A percentile compares a stretch with the other conserved stretches of the same genome.
These are phyloP conservation scores for Zeuzera pyrina DNA, from an alignment of 2,888 invertebrate genomes.

Conservation along the genomic window DNA sequence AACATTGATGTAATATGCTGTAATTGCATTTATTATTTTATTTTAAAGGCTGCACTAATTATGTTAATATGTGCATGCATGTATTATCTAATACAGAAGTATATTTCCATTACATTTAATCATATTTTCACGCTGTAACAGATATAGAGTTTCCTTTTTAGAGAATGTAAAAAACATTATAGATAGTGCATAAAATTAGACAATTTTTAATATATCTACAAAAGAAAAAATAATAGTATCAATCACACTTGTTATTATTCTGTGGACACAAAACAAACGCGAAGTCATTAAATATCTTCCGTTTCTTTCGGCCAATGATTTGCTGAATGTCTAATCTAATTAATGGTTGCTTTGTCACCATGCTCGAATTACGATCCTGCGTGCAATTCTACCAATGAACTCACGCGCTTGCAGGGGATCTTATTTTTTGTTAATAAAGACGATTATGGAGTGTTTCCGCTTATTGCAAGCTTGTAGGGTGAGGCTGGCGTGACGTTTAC, in stretches of 20 bases:
- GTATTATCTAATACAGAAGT: too few species aligned
- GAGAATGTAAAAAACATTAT: not conserved
- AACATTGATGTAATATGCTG: too few species aligned
- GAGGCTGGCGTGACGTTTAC: conserved; percentile 45
- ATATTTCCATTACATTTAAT: too few species aligned
- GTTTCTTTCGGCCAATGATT: conserved; percentile 38
- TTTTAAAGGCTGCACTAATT: too few species aligned
- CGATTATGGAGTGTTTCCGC: conserved; percentile 16
- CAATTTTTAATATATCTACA: not conserved
- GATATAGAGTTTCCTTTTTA: too few species aligned
- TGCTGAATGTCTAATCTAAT: conserved; percentile 47
- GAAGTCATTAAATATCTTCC: conserved; percentile 30
- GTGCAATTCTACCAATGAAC: conserved; percentile 21
- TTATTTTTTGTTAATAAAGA: conserved; percentile 19
- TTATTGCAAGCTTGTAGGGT: conserved; percentile 17
- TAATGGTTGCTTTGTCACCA: conserved; percentile 55
- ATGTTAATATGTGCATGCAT: too few species aligned
- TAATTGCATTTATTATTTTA: too few species aligned
- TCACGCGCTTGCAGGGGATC: conserved; percentile 12
- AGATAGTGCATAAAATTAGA: not conserved
- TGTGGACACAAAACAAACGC: conserved; percentile 30
- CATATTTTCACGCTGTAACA: too few species aligned
- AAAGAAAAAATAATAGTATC: not conserved
- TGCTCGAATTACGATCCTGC: conserved; percentile 35
- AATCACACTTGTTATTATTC: not conserved